Percentiles rank a stretch among this genome's conserved stretches.
Conservation (phyloP, 2,113 vertebrate genomes). For the Passer domesticus region DNA sequence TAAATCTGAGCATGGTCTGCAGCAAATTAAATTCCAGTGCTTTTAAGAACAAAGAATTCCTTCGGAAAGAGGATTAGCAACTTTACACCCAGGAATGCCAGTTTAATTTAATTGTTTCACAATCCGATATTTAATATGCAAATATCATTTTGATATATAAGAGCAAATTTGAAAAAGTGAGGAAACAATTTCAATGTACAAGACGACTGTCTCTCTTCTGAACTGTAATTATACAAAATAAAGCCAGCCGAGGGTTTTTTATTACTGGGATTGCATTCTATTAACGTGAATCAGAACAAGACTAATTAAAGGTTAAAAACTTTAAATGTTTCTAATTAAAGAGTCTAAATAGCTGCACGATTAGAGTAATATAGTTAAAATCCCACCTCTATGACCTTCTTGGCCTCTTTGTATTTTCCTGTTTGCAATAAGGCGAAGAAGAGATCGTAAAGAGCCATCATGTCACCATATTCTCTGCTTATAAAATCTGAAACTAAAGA, state of each 20-base stretch:
- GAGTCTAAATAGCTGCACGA: constrained; percentile 73
- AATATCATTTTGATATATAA: constrained; percentile 80
- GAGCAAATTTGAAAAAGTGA: constrained; percentile 71
- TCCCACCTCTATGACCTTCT: constrained; percentile 94
- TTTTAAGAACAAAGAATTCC: constrained; percentile 86
- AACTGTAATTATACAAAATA: constrained; percentile 74
- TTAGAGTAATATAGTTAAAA: constrained; percentile 63
- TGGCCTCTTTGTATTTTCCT: constrained; percentile 91
- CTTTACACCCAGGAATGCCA: constrained; percentile 82
- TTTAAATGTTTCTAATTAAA: constrained; percentile 81
- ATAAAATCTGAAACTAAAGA: constrained; percentile 87
- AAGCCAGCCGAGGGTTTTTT: constrained; percentile 38
- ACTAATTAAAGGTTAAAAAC: constrained; percentile 79
- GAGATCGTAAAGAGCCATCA: constrained; percentile 91
- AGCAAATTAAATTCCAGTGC: constrained; percentile 84
- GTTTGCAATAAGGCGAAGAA: constrained; percentile 93
- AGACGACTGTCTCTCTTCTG: constrained; percentile 60
- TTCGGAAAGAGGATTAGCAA: constrained; percentile 85
- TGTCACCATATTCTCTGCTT: constrained; percentile 88
- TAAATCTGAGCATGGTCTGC: constrained; percentile 80
- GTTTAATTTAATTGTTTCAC: constrained; percentile 85
- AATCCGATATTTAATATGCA: constrained; percentile 83
- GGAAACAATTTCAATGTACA: constrained; percentile 73
- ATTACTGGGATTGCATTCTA: constrained; percentile 74
- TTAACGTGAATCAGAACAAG: constrained; percentile 77